These are phyloP conservation scores for Calameuta idolon DNA, from an alignment of 2,888 invertebrate genomes.

Conservation along the genomic window DNA sequence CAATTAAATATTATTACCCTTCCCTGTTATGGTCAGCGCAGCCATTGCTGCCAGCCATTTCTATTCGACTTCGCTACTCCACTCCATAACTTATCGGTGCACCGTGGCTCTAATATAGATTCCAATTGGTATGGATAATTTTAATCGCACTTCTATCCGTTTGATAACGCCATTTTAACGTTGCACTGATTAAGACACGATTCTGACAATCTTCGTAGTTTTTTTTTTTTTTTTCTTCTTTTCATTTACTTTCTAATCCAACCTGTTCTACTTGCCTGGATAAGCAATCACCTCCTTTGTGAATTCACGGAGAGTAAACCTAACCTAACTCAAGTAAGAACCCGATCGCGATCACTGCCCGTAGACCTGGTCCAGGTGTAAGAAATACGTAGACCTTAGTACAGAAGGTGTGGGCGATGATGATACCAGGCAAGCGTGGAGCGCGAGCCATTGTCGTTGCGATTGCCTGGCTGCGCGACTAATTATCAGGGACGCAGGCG, in stretches of 20 bases:
- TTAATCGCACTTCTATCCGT: background rate
- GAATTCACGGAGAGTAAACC: constrained; percentile 3
- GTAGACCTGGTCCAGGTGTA: background rate
- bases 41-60: constrained; percentile 42
- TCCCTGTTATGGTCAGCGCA: constrained; percentile 54
- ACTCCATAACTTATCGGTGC: background rate
- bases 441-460: constrained; percentile 15
- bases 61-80: background rate
- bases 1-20: constrained; percentile 66
- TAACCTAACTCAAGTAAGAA: background rate
- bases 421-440: constrained; percentile 10
- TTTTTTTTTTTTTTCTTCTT: background rate
- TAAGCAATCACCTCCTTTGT: constrained; percentile 4
- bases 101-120: background rate
- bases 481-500: constrained; percentile 21
- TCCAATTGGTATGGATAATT: background rate
- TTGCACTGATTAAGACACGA: background rate
- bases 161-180: background rate
- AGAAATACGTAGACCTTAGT: background rate
- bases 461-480: constrained; percentile 23
- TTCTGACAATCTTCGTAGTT: background rate
- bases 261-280: background rate
- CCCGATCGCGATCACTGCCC: background rate
- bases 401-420: constrained; percentile 7
- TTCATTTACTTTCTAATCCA: background rate